Percentiles rank a stretch among this genome's conserved stretches.
These are phyloP conservation scores for Hydractinia symbiolongicarpus DNA, from an alignment of 30 jellyfish, hydroid and myxozoan species.

Conservation along the genomic window DNA sequence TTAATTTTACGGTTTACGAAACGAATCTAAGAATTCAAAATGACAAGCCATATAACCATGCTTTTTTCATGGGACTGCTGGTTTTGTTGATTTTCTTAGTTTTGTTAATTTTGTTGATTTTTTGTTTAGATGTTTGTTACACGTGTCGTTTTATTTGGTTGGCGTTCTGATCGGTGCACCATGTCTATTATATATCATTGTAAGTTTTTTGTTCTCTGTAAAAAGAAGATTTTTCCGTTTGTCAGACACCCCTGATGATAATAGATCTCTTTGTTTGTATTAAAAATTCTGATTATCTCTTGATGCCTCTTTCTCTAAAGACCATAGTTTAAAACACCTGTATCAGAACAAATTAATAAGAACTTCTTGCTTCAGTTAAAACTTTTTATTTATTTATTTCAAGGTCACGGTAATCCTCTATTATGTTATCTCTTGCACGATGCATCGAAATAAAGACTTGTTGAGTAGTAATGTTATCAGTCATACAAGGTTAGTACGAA, in stretches of 20 bases:
- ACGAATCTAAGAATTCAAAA: neutral
- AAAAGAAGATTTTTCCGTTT: neutral
- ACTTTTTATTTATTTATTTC: neutral
- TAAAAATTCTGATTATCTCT: no score
- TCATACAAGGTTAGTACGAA: conserved; percentile 45
- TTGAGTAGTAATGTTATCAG: conserved; percentile 43
- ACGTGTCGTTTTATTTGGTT: conserved; percentile 15
- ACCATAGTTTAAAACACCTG: no score
- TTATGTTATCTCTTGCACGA: conserved; percentile 30
- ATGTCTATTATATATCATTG: neutral
- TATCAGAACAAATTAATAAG: no score
- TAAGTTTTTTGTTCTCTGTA: neutral
- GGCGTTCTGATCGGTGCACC: conserved; percentile 23
- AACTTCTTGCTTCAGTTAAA: neutral
- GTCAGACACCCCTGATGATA: no score
- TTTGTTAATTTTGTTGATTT: neutral
- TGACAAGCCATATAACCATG: no score
- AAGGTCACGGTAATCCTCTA: conserved; percentile 56
- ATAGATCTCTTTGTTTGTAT: no score
- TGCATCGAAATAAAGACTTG: conserved; percentile 44
- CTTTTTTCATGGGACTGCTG: neutral
- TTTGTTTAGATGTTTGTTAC: conserved; percentile 8
- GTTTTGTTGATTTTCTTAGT: neutral
- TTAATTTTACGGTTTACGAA: neutral
- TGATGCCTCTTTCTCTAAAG: no score